A percentile compares a stretch with the other conserved stretches of the same genome.
phyloP scores from a whole-genome alignment of 2,113 vertebrate species.

The Procavia capensis region DNA sequence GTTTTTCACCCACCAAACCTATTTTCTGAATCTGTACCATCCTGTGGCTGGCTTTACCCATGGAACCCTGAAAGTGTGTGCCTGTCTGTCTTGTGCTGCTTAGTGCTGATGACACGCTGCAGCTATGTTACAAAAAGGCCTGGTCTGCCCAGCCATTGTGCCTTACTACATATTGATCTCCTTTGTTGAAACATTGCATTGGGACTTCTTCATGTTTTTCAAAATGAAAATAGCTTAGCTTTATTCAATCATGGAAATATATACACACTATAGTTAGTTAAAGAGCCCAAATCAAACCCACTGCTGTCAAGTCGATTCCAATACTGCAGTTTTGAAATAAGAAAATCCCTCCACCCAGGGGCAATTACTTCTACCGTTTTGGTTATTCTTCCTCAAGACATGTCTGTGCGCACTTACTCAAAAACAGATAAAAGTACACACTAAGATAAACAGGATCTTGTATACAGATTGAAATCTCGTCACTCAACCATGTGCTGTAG shows the following conservation, averaged over 20 bases:
- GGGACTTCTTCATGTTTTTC: background rate
- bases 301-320: too few relatives aligned
- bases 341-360: background rate
- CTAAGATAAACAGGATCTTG: conserved; percentile 8
- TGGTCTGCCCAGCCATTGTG: background rate
- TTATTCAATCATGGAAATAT: conserved; percentile 21
- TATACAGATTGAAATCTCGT: conserved; percentile 14
- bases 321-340: conserved; percentile 30
- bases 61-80: background rate
- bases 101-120: background rate
- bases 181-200: background rate
- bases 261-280: background rate
- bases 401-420: background rate
- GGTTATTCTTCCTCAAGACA: background rate
- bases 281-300: too few relatives aligned
- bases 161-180: background rate
- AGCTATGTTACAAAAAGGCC: background rate
- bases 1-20: background rate
- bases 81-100: background rate
- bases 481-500: background rate
- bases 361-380: background rate
- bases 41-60: background rate
- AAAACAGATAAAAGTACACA: background rate
- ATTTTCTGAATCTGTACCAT: background rate
- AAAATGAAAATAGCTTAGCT: background rate